A percentile compares a stretch with the other conserved stretches of the same genome.
Conservation (phyloP, 2,888 invertebrate genomes). For the Cybosia mesomella region DNA sequence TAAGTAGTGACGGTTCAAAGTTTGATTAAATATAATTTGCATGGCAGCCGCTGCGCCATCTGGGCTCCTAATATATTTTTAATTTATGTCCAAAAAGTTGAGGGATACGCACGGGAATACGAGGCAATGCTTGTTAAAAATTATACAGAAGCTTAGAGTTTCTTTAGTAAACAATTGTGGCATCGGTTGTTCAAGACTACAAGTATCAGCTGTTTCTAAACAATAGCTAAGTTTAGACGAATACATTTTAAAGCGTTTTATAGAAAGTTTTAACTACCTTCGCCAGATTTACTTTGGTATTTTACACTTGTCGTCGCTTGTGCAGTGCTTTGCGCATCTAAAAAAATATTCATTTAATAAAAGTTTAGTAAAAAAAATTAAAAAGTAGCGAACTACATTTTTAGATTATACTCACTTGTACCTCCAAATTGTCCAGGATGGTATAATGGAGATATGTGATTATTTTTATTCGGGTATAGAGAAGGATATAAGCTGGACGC, state of each 20-base stretch:
- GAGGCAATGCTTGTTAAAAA: constrained; percentile 63
- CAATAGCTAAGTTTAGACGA: neutral
- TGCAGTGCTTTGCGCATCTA: constrained; percentile 12
- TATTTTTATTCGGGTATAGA: constrained; percentile 38
- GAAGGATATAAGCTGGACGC: constrained; percentile 42
- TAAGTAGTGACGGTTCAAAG: constrained; percentile 58
- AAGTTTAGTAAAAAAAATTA: neutral
- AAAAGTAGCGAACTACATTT: neutral
- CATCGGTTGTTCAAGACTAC: neutral
- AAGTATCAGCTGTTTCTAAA: constrained; percentile 8
- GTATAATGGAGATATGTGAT: constrained; percentile 31
- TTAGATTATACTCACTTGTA: constrained; percentile 31
- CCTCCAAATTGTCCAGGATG: constrained; percentile 22
- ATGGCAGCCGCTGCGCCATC: constrained; percentile 73
- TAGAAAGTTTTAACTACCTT: constrained; percentile 13
- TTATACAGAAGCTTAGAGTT: constrained; percentile 61
- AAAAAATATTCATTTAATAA: neutral
- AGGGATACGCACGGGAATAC: constrained; percentile 56
- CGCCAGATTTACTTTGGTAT: constrained; percentile 28
- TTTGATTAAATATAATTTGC: constrained; percentile 82
- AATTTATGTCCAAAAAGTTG: constrained; percentile 82
- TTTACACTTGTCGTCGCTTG: constrained; percentile 2
- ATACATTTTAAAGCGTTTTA: neutral
- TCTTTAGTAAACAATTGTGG: constrained; percentile 52
- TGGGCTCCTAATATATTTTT: constrained; percentile 81